Percentiles rank a stretch among this genome's conserved stretches.
Conservation (phyloP, 1,140 invertebrate species). For the Lepidurus couesii region DNA sequence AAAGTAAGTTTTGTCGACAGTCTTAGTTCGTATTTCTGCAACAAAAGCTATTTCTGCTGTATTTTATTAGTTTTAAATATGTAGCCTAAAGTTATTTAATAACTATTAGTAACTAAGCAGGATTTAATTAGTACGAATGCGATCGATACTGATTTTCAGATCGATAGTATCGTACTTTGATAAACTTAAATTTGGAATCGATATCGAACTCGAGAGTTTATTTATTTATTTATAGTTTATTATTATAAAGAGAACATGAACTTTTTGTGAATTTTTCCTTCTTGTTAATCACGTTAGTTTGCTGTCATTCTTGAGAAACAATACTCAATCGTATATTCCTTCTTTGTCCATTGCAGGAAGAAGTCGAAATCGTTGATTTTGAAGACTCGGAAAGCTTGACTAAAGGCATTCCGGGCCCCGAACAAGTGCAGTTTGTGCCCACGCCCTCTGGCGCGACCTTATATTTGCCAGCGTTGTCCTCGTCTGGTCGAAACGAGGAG, state of each 20-base stretch:
- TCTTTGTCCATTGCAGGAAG: not conserved
- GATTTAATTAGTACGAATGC: too few species aligned
- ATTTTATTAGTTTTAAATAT: not conserved
- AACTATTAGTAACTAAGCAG: too few species aligned
- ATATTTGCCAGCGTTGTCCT: slow-evolving; percentile 38
- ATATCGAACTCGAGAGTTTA: too few species aligned
- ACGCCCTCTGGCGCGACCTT: slow-evolving; percentile 43
- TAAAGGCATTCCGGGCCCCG: slow-evolving; percentile 59
- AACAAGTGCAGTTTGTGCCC: slow-evolving; percentile 48
- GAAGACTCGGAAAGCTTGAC: slow-evolving; percentile 56
- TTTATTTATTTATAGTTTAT: too few species aligned
- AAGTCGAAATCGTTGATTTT: slow-evolving; percentile 34
- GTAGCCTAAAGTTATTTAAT: not conserved
- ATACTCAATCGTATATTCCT: too few species aligned
- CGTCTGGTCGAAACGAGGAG: slow-evolving; percentile 34
- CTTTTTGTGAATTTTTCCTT: too few species aligned
- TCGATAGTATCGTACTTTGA: too few species aligned
- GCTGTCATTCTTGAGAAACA: too few species aligned
- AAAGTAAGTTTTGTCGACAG: slow-evolving; percentile 41
- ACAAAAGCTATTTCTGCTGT: not conserved
- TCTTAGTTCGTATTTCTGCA: not conserved
- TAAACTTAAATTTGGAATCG: too few species aligned
- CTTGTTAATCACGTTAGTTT: too few species aligned
- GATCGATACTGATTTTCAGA: too few species aligned
- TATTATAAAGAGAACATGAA: too few species aligned